Evolutionary conservation across 2,113 vertebrate species (phyloP), one percentile per base, ranked within the genome.

Genomic region (Phocoena phocoena): DNA sequence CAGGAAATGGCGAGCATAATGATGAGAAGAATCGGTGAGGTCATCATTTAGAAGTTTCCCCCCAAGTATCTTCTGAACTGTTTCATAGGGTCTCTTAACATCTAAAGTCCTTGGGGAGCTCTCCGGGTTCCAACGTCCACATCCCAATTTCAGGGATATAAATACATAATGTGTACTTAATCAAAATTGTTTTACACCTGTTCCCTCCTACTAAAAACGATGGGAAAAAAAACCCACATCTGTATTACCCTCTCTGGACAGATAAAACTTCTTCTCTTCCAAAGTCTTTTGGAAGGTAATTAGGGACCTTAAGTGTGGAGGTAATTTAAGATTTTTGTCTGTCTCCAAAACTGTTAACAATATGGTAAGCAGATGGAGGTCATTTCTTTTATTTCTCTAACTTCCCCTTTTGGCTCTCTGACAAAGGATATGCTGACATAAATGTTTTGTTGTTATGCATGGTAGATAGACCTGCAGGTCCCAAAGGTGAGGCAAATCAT

Each of bases 221-320:
- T 6, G 18, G 36, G 36, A 93, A 73, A 62, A 86, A 97, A 98
- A 15, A 0, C 53, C 53, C 77, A 96, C n/a, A 94, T 87, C 67
- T 96, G 83, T 63, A 96, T 89, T 97, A 81, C 80, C 31, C 85
- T 96, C 87, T 50, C 91, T 95, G 95, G 97, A 98, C 97, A 97
- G 81, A 98, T 98, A 97, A 98, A 98, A 93, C 58, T 96, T 95
- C 82, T 89, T 93, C 93, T 95, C 96, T 98, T 97, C 88, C 82
- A 95, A 96, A 98, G 96, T 90, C 93, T 97, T 98, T 96, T 31
- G 95, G 95, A 97, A 97, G 96, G 97, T 98, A 98, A 98, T 98
- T 98, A 98, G 92, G 95, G 85, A 80, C 96, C 96, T 86, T 85
- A 96, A 94, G 41, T 65, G 98, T 36, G 81, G 96, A 97, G 44